Percentiles rank a stretch among this genome's conserved stretches.
These are phyloP conservation scores for Meles meles DNA, from an alignment of 2,113 vertebrate species.

Conservation along the genomic window DNA sequence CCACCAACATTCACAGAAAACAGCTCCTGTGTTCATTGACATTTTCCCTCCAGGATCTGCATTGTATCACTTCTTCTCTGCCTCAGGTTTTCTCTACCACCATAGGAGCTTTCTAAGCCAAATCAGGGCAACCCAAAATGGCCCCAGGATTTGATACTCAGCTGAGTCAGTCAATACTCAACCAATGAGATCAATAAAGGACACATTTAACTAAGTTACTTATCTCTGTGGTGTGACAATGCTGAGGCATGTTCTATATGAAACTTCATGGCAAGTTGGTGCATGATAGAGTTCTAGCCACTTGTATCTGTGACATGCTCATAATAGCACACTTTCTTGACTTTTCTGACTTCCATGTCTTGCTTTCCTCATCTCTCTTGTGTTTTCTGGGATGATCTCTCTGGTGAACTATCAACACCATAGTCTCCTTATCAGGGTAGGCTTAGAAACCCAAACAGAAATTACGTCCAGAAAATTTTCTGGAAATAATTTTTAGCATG, in stretches of 20 bases:
- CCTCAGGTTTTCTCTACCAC: not conserved
- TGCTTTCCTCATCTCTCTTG: not conserved
- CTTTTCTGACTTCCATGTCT: not conserved
- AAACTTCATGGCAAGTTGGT: not conserved
- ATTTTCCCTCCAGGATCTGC: not conserved
- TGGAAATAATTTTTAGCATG: not conserved
- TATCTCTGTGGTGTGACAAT: not conserved
- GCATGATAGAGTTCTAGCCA: not conserved
- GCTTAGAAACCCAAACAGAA: not conserved
- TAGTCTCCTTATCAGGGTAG: not conserved
- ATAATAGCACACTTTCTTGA: not conserved
- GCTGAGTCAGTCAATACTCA: not conserved
- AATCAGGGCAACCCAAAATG: not conserved
- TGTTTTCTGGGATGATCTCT: not conserved
- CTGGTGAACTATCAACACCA: not conserved
- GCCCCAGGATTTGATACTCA: not conserved
- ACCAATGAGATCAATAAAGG: not conserved
- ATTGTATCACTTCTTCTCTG: not conserved
- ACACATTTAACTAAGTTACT: not conserved
- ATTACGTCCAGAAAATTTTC: not conserved
- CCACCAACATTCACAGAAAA: fast-evolving
- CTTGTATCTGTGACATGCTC: not conserved
- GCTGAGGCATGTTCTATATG: not conserved
- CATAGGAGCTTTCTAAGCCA: not conserved
- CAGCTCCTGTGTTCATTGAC: not conserved